phyloP scores from a whole-genome alignment of 2,113 vertebrate species.

The Phyllopteryx taeniolatus region DNA sequence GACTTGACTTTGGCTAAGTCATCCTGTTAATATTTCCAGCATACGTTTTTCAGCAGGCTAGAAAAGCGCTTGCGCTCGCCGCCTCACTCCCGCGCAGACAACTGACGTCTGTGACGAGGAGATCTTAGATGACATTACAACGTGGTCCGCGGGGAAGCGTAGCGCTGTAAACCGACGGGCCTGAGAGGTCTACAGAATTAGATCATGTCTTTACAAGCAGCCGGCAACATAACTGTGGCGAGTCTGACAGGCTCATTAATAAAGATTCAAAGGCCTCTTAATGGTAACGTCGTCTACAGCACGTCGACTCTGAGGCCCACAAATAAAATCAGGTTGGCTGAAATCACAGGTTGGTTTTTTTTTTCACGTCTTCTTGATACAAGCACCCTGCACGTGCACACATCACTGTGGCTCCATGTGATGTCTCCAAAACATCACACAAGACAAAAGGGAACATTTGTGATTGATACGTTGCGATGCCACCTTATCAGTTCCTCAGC shows the following conservation, averaged over 20 bases:
- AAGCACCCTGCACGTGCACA: slow-evolving; percentile 29
- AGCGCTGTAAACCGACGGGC: slow-evolving; percentile 38
- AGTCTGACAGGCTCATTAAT: slow-evolving; percentile 59
- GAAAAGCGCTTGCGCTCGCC: slow-evolving; percentile 10
- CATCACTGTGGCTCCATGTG: slow-evolving; percentile 16
- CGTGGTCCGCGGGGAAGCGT: slow-evolving; percentile 35
- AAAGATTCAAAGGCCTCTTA: slow-evolving; percentile 46
- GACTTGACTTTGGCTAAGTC: slow-evolving; percentile 41
- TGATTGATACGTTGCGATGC: slow-evolving; percentile 2
- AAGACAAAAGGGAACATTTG: slow-evolving; percentile 9
- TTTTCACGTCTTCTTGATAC: slow-evolving; percentile 29
- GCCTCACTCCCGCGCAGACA: slow-evolving; percentile 22
- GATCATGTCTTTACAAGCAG: slow-evolving; percentile 61
- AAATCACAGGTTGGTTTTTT: slow-evolving; percentile 27
- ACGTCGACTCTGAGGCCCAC: slow-evolving; percentile 54
- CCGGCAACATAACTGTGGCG: slow-evolving; percentile 58
- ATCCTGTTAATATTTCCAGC: slow-evolving; percentile 49
- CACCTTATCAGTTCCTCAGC: slow-evolving; percentile 21
- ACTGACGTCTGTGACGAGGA: slow-evolving; percentile 45
- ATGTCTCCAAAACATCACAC: slow-evolving; percentile 1
- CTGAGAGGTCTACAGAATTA: slow-evolving; percentile 50
- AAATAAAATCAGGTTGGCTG: slow-evolving; percentile 32
- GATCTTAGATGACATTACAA: slow-evolving; percentile 41
- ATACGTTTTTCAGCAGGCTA: slow-evolving; percentile 37
- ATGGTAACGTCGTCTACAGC: slow-evolving; percentile 38